Conservation (phyloP, 2,797 vertebrate species). For the Schizothorax lantsangensis region DNA sequence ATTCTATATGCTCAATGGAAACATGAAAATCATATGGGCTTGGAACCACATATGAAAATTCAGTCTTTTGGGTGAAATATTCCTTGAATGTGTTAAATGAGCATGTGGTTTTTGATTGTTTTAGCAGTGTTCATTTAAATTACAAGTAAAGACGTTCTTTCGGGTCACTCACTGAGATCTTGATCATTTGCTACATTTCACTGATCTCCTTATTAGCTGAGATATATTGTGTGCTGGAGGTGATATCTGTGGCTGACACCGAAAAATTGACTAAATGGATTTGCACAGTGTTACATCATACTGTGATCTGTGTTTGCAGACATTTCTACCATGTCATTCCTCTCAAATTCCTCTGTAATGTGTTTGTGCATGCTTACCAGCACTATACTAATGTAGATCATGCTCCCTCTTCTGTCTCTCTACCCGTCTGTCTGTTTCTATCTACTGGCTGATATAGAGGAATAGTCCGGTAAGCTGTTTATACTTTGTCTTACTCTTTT, state of each 20-base stretch:
- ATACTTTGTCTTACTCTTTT: slow-evolving; percentile 51
- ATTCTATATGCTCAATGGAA: background rate
- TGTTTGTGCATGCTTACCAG: slow-evolving; percentile 1
- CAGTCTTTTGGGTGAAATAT: background rate
- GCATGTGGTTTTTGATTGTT: background rate
- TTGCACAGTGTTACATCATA: slow-evolving; percentile 22
- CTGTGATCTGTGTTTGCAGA: slow-evolving; percentile 10
- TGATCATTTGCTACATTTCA: background rate
- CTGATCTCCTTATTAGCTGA: background rate
- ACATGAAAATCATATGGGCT: background rate
- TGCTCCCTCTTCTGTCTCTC: slow-evolving; percentile 58
- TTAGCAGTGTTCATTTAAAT: background rate
- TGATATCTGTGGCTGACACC: background rate
- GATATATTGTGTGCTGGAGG: background rate
- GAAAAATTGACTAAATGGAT: background rate
- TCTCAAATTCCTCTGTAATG: background rate
- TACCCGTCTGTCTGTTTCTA: slow-evolving; percentile 49
- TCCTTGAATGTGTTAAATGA: background rate
- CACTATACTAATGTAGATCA: slow-evolving; percentile 50
- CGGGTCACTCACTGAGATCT: background rate
- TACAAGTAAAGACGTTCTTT: slow-evolving; percentile 1
- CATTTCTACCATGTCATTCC: slow-evolving; percentile 4
- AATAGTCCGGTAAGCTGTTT: slow-evolving; percentile 93
- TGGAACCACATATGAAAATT: background rate
- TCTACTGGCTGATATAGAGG: slow-evolving; percentile 86